These are phyloP conservation scores for Propithecus perrieri DNA, from an alignment of 2,797 vertebrate species.

Conservation along the genomic window DNA sequence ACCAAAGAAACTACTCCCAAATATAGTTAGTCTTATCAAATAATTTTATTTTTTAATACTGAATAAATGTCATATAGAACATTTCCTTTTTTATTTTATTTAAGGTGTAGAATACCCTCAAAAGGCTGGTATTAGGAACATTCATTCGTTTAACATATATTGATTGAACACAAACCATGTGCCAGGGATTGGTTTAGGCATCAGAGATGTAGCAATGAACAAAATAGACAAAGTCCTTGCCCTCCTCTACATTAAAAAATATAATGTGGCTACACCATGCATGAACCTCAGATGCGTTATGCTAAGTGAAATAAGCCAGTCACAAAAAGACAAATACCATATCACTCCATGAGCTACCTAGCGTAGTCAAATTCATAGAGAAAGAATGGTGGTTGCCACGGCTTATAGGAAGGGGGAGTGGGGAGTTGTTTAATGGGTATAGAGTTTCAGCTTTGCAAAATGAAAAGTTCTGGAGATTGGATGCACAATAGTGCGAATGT, in stretches of 20 bases:
- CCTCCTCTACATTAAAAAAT: not conserved
- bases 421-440: not conserved
- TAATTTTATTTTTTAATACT: constrained; percentile 35
- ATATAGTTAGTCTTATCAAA: not conserved
- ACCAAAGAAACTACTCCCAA: not conserved
- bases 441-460: not conserved
- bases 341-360: not conserved
- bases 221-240: not conserved
- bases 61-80: not conserved
- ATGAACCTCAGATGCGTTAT: not conserved
- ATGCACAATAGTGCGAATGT: not conserved
- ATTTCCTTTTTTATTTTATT: not conserved
- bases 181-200: not conserved
- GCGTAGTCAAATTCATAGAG: not conserved
- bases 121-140: not conserved
- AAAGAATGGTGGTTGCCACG: not conserved
- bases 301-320: not conserved
- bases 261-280: fast-evolving
- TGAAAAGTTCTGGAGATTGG: not conserved
- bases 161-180: not conserved
- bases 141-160: not conserved
- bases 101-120: not conserved
- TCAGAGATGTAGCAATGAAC: not conserved
- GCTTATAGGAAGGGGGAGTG: fast-evolving
- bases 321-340: not conserved